These are phyloP conservation scores for Tragelaphus oryx DNA, from an alignment of 2,797 vertebrate species.

Conservation along the genomic window DNA sequence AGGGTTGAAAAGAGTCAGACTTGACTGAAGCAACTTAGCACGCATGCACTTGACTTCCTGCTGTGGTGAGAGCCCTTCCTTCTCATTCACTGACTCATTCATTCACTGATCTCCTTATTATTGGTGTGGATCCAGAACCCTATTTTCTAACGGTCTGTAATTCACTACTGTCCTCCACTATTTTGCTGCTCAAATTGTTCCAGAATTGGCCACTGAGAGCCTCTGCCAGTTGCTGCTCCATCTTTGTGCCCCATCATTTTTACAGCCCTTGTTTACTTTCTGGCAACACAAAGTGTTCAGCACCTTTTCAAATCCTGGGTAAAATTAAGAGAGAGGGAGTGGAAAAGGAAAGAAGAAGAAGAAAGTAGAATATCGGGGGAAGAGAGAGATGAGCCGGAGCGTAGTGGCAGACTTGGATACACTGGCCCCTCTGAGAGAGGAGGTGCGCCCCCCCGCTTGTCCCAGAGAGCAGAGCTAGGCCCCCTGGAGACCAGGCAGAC, in stretches of 20 bases:
- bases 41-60: background rate
- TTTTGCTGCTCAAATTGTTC: background rate
- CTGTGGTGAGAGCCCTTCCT: background rate
- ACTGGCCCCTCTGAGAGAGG: background rate
- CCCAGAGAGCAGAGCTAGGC: background rate
- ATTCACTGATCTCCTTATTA: background rate
- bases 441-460: rapidly evolving
- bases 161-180: background rate
- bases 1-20: background rate
- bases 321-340: background rate
- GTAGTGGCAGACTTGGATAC: background rate
- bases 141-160: background rate
- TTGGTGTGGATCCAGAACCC: background rate
- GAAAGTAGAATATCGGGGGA: background rate
- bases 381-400: background rate
- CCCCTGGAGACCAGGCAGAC: rapidly evolving
- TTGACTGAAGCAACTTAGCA: background rate
- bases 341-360: background rate
- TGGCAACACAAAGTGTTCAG: background rate
- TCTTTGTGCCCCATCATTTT: background rate
- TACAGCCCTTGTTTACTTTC: background rate
- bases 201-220: background rate
- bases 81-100: background rate
- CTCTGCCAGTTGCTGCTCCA: background rate
- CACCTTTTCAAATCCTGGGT: background rate